These are phyloP conservation scores for Mus caroli DNA, from an alignment of 2,797 vertebrate genomes.

Conservation along the genomic window DNA sequence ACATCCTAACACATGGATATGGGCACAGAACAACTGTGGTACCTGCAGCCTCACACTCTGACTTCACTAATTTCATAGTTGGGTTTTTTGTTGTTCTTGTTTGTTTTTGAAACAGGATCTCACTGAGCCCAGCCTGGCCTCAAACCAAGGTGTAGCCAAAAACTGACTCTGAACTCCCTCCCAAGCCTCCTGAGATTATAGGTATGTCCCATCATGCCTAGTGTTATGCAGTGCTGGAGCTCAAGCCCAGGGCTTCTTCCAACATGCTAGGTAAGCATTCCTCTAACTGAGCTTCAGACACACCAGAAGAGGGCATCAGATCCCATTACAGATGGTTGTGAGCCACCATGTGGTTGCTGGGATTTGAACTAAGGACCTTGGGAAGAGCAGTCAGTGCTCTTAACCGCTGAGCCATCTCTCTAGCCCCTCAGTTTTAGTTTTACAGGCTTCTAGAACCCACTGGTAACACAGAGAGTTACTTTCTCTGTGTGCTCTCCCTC, in stretches of 20 bases:
- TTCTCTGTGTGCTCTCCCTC: fast-evolving
- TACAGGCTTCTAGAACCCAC: background rate
- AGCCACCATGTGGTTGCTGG: too few species aligned
- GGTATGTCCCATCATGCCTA: background rate
- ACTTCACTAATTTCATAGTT: background rate
- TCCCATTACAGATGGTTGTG: too few species aligned
- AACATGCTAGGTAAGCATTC: background rate
- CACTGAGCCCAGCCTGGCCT: background rate
- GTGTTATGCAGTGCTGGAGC: background rate
- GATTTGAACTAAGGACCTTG: too few species aligned
- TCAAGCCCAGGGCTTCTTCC: background rate
- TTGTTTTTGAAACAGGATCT: background rate
- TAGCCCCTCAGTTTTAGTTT: background rate
- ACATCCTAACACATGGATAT: background rate
- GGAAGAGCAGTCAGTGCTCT: too few species aligned
- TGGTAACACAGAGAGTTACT: fast-evolving
- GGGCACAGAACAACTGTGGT: fast-evolving
- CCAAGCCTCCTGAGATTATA: background rate
- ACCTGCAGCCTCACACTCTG: background rate
- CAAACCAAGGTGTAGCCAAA: background rate
- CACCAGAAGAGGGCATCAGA: too few species aligned
- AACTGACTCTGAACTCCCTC: background rate
- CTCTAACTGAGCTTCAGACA: background rate
- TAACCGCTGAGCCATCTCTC: too few species aligned
- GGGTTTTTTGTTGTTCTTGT: background rate